A percentile compares a stretch with the other conserved stretches of the same genome.
phyloP scores from a whole-genome alignment of 1,140 invertebrate genomes.

The Meloidogyne floridensis region DNA sequence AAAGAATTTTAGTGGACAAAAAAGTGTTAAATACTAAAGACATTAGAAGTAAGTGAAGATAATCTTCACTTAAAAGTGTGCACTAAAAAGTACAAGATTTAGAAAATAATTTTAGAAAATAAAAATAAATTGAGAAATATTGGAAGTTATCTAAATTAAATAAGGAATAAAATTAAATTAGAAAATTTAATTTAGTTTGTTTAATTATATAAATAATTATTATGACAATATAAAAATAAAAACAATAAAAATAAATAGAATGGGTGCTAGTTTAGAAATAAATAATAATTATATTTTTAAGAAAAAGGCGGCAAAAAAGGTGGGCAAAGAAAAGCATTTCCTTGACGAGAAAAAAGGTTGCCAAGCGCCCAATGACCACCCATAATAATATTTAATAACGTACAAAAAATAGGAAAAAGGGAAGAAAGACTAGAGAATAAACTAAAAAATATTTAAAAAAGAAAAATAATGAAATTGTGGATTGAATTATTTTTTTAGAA shows the following conservation, averaged over 20 bases:
- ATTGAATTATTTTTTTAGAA: no score
- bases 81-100: no score
- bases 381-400: background rate
- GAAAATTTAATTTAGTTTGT: no score
- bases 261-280: background rate
- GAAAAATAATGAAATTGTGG: no score
- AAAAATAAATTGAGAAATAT: no score
- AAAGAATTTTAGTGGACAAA: background rate
- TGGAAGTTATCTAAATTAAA: no score
- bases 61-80: slow-evolving; percentile 2
- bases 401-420: background rate
- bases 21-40: background rate
- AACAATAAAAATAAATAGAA: background rate
- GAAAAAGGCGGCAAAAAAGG: background rate
- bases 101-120: no score
- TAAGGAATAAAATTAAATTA: no score
- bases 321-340: background rate
- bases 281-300: background rate
- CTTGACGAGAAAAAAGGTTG: slow-evolving; percentile 7
- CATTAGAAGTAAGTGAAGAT: background rate
- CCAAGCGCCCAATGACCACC: slow-evolving; percentile 7
- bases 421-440: background rate
- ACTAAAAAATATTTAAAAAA: no score
- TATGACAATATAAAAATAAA: no score
- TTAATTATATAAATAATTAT: background rate